Base-by-base conservation (phyloP, 2,113 vertebrate genomes). In the Chaetura pelagica region DNA sequence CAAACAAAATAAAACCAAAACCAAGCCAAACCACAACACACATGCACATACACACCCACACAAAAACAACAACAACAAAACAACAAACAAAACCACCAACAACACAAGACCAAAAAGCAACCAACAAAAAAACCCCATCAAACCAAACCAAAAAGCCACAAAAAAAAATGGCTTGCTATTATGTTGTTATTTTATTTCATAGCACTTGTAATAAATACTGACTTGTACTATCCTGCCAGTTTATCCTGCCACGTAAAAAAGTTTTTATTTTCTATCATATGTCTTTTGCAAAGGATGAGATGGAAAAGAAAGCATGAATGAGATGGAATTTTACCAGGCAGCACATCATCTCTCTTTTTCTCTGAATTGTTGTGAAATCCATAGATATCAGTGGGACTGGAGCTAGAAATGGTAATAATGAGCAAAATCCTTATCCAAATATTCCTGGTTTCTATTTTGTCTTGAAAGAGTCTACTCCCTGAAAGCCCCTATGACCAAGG, bases 401-500 rank as follows among this genome's bases (percentile, higher is more conserved):
- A 49, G 19, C 5, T 74, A 82, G 21, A 82, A 87, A 17, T 27
- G 8, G 5, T 38, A 55, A 52, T 49, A 91, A 67, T 82, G 59
- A 89, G 19, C 32, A 89, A 87, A 87, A 62, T 1, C 10, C 3
- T 42, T 75, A 52, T 18, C 27, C 8, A 61, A 54, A 71, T 55
- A 89, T 32, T 5, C 1, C 3, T 1, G 0, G 7, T 15, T 72
- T 78, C 16, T 74, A 7, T 58, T 82, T 67, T 34, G 6, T 67
- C 49, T 57, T 75, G 27, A 66, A 78, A 71, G 32, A 49, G 54
- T 58, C 4, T 17, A 1, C 7, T 66, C 2, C 11, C 12, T 6
- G 40, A 72, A 54, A 6, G 1, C 13, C 4, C 4, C 6, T 0
- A 29, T 35, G 6, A 35, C 1, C 4, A 63, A 46, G 9, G 17